Base-by-base conservation (phyloP, 53 echinoderm and acorn worm species). In the Echinarachnius parma region DNA sequence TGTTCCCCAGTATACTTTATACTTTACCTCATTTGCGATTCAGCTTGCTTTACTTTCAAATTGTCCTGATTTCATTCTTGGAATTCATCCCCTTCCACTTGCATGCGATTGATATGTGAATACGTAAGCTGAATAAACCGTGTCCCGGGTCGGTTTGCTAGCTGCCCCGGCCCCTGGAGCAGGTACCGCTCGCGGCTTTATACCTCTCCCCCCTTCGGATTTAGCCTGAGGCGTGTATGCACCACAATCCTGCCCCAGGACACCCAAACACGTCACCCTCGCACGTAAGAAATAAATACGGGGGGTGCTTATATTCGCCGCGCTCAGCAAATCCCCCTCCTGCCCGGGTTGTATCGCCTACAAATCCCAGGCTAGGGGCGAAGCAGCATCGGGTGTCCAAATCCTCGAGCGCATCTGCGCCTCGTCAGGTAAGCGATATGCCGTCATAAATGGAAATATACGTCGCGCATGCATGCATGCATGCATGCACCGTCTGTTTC, bases 151-250 rank as follows among this genome's bases (percentile, higher is more conserved):
- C 74, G 56, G 74, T n/a, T n/a, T n/a, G n/a, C n/a, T n/a, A n/a
- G n/a, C n/a, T n/a, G n/a, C n/a, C n/a, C n/a, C n/a, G n/a, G n/a
- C n/a, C 74, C 74, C 57, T 35, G 56, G 74, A 72, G 74, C 74
- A 56, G 56, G 74, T 57, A n/a, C 74, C 57, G 55, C 74, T 56
- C 35, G 37, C 74, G 55, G 57, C 57, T 56, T 26, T 72, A 72
- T 72, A 72, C n/a, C n/a, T n/a, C n/a, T 57, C 74, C 74, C 74
- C 74, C 45, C 74, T 56, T 72, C 57, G 74, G 74, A 72, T 72
- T 72, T 72, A 56, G 74, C 74, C 74, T 42, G 3, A 35, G 74
- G 74, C 74, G 35, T 72, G 39, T 72, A 45, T 72, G 57, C 46
- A 57, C 74, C 74, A 72, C 74, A 72, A 54, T 56, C 37, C 56